Conservation (phyloP, 2,113 vertebrate genomes). For the Arothron firmamentum region DNA sequence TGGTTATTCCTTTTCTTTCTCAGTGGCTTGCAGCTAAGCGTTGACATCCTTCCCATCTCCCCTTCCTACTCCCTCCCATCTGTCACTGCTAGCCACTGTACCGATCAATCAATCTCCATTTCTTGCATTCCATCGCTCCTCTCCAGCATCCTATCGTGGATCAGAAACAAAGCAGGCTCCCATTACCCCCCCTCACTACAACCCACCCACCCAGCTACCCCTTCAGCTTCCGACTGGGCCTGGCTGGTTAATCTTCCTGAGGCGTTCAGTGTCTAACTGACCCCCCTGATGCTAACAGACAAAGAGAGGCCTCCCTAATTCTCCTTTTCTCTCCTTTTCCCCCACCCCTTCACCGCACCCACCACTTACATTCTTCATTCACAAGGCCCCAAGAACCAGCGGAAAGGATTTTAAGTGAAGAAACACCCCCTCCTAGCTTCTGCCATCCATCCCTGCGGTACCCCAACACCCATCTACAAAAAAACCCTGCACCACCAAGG, state of each 20-base stretch:
- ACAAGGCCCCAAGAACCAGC: conserved; percentile 64
- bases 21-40: not conserved
- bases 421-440: conserved; percentile 50
- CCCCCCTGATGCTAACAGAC: conserved; percentile 62
- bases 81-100: conserved; percentile 53
- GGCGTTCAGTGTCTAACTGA: conserved; percentile 66
- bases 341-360: conserved; percentile 34
- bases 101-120: conserved; percentile 69
- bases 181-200: conserved; percentile 31
- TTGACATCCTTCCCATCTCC: conserved; percentile 10
- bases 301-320: conserved; percentile 73
- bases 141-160: conserved; percentile 60
- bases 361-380: conserved; percentile 65
- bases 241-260: conserved; percentile 70
- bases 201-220: conserved; percentile 54
- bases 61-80: conserved; percentile 11
- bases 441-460: conserved; percentile 62
- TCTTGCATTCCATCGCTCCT: conserved; percentile 66
- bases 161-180: conserved; percentile 64
- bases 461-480: conserved; percentile 38
- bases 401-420: conserved; percentile 70
- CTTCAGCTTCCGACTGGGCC: conserved; percentile 69
- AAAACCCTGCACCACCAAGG: conserved; percentile 43
- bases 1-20: conserved; percentile 23
- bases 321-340: conserved; percentile 66